Conservation (phyloP, 2,113 vertebrate genomes). For the Trichechus manatus region DNA sequence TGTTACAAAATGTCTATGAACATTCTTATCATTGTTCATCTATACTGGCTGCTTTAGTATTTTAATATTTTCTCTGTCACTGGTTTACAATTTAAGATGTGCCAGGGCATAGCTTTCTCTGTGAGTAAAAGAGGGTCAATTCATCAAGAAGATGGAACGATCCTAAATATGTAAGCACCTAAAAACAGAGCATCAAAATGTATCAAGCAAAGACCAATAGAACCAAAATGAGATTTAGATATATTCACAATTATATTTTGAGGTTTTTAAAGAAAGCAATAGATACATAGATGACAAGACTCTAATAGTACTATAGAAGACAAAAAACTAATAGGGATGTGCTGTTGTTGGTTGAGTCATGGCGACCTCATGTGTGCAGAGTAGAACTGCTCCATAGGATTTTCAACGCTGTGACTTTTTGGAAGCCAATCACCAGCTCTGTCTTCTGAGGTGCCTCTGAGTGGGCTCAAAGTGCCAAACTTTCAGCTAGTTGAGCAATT, state of each 20-base stretch:
- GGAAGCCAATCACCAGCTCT: neutral
- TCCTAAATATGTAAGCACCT: neutral
- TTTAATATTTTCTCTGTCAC: neutral
- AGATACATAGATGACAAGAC: neutral
- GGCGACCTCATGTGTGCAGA: too few relatives aligned
- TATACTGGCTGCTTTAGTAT: neutral
- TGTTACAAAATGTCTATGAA: neutral
- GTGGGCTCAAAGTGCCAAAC: too few relatives aligned
- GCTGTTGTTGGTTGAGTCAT: too few relatives aligned
- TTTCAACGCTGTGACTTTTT: too few relatives aligned
- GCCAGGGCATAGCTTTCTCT: neutral
- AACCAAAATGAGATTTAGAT: neutral
- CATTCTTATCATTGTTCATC: neutral
- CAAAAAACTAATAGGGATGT: neutral
- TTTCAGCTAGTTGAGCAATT: too few relatives aligned
- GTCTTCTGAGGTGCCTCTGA: too few relatives aligned
- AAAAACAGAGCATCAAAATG: neutral
- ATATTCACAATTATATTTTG: neutral
- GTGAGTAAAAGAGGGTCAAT: neutral
- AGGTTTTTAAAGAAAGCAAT: neutral
- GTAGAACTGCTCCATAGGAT: too few relatives aligned
- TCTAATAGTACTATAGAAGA: neutral
- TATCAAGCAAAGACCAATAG: neutral
- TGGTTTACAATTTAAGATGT: neutral
- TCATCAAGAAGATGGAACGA: neutral